Percentiles rank a stretch among this genome's conserved stretches.
Conservation (phyloP, 2,797 vertebrate genomes). For the Chelon auratus region DNA sequence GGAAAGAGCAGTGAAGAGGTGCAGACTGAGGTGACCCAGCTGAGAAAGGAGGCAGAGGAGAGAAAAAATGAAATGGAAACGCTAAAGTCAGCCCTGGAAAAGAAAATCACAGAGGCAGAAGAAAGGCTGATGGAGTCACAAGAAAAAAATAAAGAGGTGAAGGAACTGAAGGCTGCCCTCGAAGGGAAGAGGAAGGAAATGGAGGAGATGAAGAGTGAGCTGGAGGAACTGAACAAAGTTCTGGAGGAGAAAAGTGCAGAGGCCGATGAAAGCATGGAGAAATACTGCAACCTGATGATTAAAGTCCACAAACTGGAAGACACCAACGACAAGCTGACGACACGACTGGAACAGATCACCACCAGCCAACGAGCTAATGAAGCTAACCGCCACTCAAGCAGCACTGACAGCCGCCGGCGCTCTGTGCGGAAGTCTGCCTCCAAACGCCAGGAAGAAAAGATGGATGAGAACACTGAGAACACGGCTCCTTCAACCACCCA, state of each 20-base stretch:
- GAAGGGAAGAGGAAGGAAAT: constrained; percentile 81
- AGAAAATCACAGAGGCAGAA: constrained; percentile 65
- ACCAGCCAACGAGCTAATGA: constrained; percentile 62
- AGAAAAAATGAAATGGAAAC: constrained; percentile 70
- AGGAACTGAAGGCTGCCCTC: constrained; percentile 68
- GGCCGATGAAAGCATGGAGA: constrained; percentile 90
- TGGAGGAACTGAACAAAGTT: constrained; percentile 83
- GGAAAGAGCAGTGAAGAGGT: constrained; percentile 34
- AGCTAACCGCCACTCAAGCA: constrained; percentile 55
- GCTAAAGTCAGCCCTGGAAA: constrained; percentile 81
- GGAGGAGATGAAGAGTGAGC: constrained; percentile 78
- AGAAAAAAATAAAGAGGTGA: constrained; percentile 71
- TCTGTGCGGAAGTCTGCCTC: constrained; percentile 59
- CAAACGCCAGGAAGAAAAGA: constrained; percentile 46
- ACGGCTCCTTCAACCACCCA: constrained; percentile 38
- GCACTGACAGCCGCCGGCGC: constrained; percentile 38
- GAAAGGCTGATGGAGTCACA: constrained; percentile 13
- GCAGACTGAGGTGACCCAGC: constrained; percentile 63
- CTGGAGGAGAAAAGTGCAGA: constrained; percentile 87
- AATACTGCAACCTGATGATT: constrained; percentile 90
- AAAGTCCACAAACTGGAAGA: constrained; percentile 90
- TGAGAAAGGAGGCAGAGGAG: constrained; percentile 69
- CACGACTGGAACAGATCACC: constrained; percentile 81
- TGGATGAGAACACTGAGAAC: constrained; percentile 56
- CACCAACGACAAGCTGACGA: constrained; percentile 82